Evolutionary conservation across 2,888 invertebrate genomes (phyloP), one percentile per base, ranked within the genome.

Genomic region (Xanthia icteritia): DNA sequence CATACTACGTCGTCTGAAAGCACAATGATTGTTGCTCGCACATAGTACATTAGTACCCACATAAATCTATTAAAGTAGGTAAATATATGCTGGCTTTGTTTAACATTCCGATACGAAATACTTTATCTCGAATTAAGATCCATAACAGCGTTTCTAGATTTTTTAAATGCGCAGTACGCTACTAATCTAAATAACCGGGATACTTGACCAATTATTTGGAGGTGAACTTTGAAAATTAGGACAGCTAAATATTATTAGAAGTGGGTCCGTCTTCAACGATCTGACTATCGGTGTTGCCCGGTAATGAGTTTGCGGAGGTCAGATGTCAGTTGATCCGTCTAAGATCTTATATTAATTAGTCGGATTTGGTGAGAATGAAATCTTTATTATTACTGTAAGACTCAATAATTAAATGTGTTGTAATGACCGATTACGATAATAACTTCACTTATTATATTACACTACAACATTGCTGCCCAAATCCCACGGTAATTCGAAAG

Each of bases 51-150:
- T 36, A 31, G 64, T 64, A 23, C 23, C 1, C 11, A 73, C 27
- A 73, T 60, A 73, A 60, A 78, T 66, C 51, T 65, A 36, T 73
- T 60, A n/a, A 80, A 60, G 11, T 61, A 60, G 54, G 54, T 66
- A 73, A 79, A 80, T 65, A 60, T 51, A 65, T 73, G 6, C 45
- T 13, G 1, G 17, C 42, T 65, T 65, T 79, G 60, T 73, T 74
- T 74, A 66, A 66, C n/a, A 79, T 79, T 80, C 60, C 31, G 1
- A n/a, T 27, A 54, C 17, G 13, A 60, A 65, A 54, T 36, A 61
- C 8, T 39, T 63, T 56, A 78, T 48, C 56, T 48, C 13, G 8
- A 20, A 39, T 36, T 68, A 9, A 45, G 9, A 77, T 48, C 27
- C 20, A n/a, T 27, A 15, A 36, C 23, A 9, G 36, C 36, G 36